Evolutionary conservation across 2,113 vertebrate species (phyloP), one percentile per base, ranked within the genome.

Genomic region (Pelecanoides urinatrix): DNA sequence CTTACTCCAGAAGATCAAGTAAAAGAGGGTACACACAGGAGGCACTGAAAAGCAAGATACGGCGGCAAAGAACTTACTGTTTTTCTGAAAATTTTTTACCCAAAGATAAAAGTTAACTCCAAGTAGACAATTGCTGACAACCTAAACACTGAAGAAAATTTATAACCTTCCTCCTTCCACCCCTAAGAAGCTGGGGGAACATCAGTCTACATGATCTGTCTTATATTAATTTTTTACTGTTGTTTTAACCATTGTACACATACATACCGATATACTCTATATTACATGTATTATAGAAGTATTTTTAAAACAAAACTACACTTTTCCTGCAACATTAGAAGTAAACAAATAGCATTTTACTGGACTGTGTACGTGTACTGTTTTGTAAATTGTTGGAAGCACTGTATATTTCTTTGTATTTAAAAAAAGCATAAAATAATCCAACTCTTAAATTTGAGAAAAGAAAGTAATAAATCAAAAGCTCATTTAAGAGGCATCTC

Each of bases 391-490:
- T 50, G 14, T 44, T 65, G 22, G 34, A 82, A 95, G 45, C 29
- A 79, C 7, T 74, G 59, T 0, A 0, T 14, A 65, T 22, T 74
- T 78, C 30, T 78, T n/a, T 50, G 5, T 34, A 55, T 38, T 87
- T 15, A 23, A 62, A 92, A 66, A 71, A 32, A 11, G 3, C 22
- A 85, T 3, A 56, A 36, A 79, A 93, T 32, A 75, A 77, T 32
- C 11, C 45, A 90, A n/a, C 29, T 81, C 26, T 47, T 87, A 67
- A n/a, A 94, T 84, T 45, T 71, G 32, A 74, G n/a, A 59, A 44
- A 17, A 49, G 19, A 63, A 61, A 85, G 29, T 25, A 91, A 92
- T 91, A 85, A 89, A 93, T 87, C 55, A 84, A 81, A 86, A 62
- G 56, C 21, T 77, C 74, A 91, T 22, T 38, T 58, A 66, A 77